These are phyloP conservation scores for Barnardius zonarius DNA, from an alignment of 2,113 vertebrate genomes.

Conservation along the genomic window DNA sequence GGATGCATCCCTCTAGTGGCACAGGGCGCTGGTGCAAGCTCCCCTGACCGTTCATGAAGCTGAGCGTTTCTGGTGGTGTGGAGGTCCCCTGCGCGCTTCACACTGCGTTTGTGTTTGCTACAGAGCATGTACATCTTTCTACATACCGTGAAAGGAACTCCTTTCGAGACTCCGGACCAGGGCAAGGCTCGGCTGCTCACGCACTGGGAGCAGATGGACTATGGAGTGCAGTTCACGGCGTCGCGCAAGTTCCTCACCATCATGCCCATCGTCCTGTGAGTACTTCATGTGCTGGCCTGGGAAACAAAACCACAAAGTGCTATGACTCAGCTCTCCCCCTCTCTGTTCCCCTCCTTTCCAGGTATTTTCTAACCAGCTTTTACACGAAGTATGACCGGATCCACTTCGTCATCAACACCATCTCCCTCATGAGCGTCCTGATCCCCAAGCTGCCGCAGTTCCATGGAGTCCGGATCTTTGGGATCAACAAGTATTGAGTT, in stretches of 20 bases:
- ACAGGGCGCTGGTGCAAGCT: not conserved
- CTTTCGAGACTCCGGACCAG: conserved; percentile 95
- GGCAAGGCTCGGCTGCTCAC: conserved; percentile 93
- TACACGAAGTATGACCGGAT: conserved; percentile 82
- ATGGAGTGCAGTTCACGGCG: conserved; percentile 93
- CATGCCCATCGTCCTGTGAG: conserved; percentile 95
- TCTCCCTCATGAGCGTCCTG: conserved; percentile 81
- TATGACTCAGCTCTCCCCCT: not conserved
- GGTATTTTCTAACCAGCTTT: conserved; percentile 85
- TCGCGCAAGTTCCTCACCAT: conserved; percentile 98
- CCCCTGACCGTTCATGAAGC: not conserved
- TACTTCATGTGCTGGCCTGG: not conserved
- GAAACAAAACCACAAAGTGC: accelerated
- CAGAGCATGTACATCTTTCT: conserved; percentile 98
- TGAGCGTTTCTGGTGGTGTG: not conserved
- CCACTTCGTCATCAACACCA: conserved; percentile 82
- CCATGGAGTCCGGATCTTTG: conserved; percentile 82
- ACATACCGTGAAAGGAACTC: conserved; percentile 95
- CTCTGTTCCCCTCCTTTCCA: not conserved
- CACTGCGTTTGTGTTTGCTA: not conserved
- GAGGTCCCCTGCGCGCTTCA: accelerated
- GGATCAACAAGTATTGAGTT: conserved; percentile 82
- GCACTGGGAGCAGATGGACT: conserved; percentile 99
- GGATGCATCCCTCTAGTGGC: conserved; percentile 1
- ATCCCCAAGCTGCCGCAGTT: conserved; percentile 82